phyloP scores from a whole-genome alignment of 1,140 invertebrate genomes.

The Zaprionus ghesquierei region DNA sequence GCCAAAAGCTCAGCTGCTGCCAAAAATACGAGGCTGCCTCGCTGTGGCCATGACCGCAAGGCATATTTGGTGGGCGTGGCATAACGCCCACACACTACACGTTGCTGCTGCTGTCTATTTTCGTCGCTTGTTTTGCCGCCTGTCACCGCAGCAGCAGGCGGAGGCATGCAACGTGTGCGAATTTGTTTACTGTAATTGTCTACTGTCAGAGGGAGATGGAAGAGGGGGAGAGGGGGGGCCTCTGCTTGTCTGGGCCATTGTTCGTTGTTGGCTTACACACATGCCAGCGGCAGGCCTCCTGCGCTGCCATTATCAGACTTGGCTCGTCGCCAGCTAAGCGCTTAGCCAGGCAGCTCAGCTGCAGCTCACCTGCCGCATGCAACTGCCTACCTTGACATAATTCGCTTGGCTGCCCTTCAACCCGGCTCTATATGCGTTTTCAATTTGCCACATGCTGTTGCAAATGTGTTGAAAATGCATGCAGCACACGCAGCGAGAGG shows the following conservation, averaged over 20 bases:
- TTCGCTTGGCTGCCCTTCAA: neutral
- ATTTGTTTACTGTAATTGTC: constrained; percentile 81
- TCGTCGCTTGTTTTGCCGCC: constrained; percentile 70
- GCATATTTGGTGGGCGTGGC: constrained; percentile 18
- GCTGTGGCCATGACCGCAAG: constrained; percentile 66
- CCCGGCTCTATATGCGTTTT: constrained; percentile 66
- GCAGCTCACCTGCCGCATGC: neutral
- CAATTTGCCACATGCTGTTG: constrained; percentile 64
- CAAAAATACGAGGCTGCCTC: constrained; percentile 57
- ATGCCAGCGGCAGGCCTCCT: too few relatives aligned
- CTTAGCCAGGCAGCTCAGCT: neutral
- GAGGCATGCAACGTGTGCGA: constrained; percentile 67
- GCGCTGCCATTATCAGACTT: neutral
- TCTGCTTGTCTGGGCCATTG: constrained; percentile 27
- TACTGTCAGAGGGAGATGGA: constrained; percentile 27
- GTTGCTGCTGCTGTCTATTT: constrained; percentile 42
- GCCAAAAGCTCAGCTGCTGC: constrained; percentile 56
- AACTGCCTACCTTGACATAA: neutral
- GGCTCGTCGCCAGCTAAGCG: neutral
- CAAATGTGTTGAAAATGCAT: constrained; percentile 76
- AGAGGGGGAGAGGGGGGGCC: neutral
- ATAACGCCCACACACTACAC: constrained; percentile 2
- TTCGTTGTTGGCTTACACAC: constrained; percentile 19
- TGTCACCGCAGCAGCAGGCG: constrained; percentile 56
- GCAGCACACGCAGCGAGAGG: neutral